Base-by-base conservation (phyloP, 2,888 invertebrate species). In the Drosophila barbarae region DNA sequence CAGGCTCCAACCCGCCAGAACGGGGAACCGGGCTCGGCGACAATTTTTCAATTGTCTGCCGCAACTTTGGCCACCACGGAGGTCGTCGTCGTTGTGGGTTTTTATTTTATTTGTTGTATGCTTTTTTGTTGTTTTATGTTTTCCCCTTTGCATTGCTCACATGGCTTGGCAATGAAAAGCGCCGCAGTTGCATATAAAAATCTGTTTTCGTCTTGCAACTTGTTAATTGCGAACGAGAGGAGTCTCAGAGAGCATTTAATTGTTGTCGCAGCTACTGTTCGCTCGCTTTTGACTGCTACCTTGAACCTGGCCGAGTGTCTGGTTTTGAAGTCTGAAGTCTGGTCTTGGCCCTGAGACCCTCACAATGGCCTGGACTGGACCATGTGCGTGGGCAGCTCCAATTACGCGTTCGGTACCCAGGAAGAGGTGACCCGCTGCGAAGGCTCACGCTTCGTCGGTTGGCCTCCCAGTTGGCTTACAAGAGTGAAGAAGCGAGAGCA, bases 31-130 rank as follows among this genome's bases (percentile, higher is more conserved):
- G 83, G 87, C 73, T 86, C 15, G 86, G 87, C 87, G 87, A 87
- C 87, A 86, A 87, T 87, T 87, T 87, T 80, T 76, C 84, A 77
- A 82, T 77, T 82, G 81, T 82, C 76, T 76, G 71, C 35, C 68
- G 46, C 39, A 57, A 52, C 77, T 60, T 72, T 70, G 72, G 69
- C 77, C 65, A 82, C 77, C 72, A 79, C 57, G 78, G 78, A 78
- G 78, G 78, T 78, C 78, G 77, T 55, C 77, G 57, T 39, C 44
- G 42, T 47, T 5, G 53, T 50, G n/a, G 39, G 30, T 35, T 32
- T 51, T 57, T 57, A 49, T 53, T 60, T 15, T 28, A 5, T 26
- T 42, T 54, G 13, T 21, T 21, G 1, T 18, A 18, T 41, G 39
- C 23, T 13, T 58, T 13, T 58, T 52, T 9, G 32, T 47, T 54